A percentile compares a stretch with the other conserved stretches of the same genome.
Conservation (phyloP, 1,140 invertebrate genomes). For the Epicauta chinensis region DNA sequence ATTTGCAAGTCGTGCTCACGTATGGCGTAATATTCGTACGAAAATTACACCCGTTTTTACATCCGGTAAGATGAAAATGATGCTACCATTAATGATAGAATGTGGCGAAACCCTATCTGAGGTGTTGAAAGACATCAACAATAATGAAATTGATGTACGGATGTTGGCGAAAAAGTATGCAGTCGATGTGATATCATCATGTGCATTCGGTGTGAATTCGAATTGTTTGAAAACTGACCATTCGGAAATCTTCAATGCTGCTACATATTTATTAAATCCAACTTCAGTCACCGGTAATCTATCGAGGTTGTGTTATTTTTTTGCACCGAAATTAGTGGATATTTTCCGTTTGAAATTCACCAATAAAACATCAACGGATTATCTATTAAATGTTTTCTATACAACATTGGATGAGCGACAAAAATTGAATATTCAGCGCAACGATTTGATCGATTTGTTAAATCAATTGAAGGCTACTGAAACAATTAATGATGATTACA, state of each 20-base stretch:
- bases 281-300: too few relatives aligned
- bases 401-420: background rate
- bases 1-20: background rate
- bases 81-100: conserved; percentile 40
- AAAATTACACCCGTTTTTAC: conserved; percentile 42
- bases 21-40: conserved; percentile 42
- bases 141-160: conserved; percentile 34
- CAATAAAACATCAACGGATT: too few relatives aligned
- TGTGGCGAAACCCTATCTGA: conserved; percentile 28
- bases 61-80: conserved; percentile 42
- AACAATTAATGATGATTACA: conserved; percentile 21
- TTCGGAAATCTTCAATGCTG: background rate
- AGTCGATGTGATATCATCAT: conserved; percentile 39
- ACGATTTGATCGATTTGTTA: conserved; percentile 30
- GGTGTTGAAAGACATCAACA: conserved; percentile 20
- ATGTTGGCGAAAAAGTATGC: conserved; percentile 47
- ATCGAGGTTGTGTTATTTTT: too few relatives aligned
- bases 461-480: conserved; percentile 43
- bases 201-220: conserved; percentile 46
- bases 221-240: background rate
- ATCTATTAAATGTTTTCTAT: too few relatives aligned
- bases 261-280: too few relatives aligned
- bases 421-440: background rate
- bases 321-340: conserved; percentile 15
- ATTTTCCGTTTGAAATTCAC: conserved; percentile 42